These are phyloP conservation scores for Phyllotreta cruciferae DNA, from an alignment of 2,888 invertebrate genomes.

Conservation along the genomic window DNA sequence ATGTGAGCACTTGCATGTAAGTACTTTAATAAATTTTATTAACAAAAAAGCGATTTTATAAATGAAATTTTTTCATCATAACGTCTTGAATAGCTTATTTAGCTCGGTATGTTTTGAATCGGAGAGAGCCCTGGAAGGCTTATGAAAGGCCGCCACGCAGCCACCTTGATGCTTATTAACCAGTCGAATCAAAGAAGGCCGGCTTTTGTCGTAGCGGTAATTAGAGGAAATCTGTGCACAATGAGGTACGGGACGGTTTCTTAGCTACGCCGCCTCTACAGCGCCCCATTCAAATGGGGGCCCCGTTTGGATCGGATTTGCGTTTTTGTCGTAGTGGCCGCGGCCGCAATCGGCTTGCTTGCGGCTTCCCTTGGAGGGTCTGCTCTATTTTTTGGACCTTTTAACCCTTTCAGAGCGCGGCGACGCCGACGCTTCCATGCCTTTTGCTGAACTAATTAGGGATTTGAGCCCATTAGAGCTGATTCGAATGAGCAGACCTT, in stretches of 20 bases:
- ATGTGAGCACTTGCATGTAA: no score
- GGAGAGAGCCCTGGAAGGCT: constrained; percentile 4
- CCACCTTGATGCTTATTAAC: constrained; percentile 40
- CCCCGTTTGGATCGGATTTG: constrained; percentile 31
- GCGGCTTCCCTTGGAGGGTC: constrained; percentile 23
- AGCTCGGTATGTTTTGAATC: neutral
- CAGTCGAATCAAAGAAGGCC: constrained; percentile 44
- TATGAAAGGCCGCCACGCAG: constrained; percentile 31
- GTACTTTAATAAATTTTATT: no score
- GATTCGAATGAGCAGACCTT: neutral
- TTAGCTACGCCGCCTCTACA: constrained; percentile 39
- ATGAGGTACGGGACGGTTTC: constrained; percentile 38
- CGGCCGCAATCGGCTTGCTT: constrained; percentile 32
- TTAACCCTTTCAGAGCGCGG: constrained; percentile 27
- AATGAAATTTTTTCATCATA: no score
- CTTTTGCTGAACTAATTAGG: constrained; percentile 26
- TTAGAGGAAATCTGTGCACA: constrained; percentile 48
- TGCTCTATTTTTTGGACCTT: neutral
- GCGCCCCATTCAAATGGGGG: constrained; percentile 31
- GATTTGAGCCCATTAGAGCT: constrained; percentile 29
- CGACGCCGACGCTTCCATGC: no score
- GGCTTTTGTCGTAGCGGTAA: constrained; percentile 45
- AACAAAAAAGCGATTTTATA: no score
- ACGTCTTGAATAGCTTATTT: no score
- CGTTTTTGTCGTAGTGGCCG: constrained; percentile 28